Percentiles rank a stretch among this genome's conserved stretches.
Conservation (phyloP, 2,113 vertebrate genomes). For the Dolichallabes microphthalmus region DNA sequence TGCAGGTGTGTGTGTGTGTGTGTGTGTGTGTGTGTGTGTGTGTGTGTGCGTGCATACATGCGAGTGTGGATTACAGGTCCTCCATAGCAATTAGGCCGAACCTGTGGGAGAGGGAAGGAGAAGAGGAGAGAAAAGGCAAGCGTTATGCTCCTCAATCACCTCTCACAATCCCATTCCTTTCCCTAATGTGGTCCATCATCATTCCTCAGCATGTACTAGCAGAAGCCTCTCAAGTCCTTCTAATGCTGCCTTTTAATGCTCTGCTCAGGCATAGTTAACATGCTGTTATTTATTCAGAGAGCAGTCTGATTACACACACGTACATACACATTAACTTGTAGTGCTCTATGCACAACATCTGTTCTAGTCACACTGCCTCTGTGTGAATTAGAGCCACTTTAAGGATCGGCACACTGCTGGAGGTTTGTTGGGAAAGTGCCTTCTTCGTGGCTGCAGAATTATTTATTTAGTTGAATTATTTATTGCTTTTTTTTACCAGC, state of each 20-base stretch:
- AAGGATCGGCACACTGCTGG: conserved; percentile 17
- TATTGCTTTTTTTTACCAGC: conserved; percentile 10
- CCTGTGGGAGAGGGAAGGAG: conserved; percentile 40
- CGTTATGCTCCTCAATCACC: conserved; percentile 52
- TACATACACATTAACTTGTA: conserved; percentile 74
- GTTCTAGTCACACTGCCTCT: conserved; percentile 81
- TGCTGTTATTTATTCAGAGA: conserved; percentile 74
- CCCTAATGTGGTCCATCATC: conserved; percentile 65
- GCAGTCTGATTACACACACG: conserved; percentile 60
- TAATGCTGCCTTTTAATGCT: conserved; percentile 72
- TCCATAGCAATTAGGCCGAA: conserved; percentile 57
- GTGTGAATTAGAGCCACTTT: conserved; percentile 78
- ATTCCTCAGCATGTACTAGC: conserved; percentile 59
- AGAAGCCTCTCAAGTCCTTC: conserved; percentile 67
- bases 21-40: conserved; percentile 37
- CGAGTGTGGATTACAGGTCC: conserved; percentile 43
- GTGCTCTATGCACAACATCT: conserved; percentile 79
- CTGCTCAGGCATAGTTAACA: conserved; percentile 76
- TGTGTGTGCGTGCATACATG: conserved; percentile 33
- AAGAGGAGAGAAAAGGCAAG: conserved; percentile 44
- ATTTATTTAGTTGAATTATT: conserved; percentile 28
- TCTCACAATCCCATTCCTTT: conserved; percentile 59
- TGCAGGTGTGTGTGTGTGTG: conserved; percentile 35
- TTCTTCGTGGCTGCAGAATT: conserved; percentile 12
- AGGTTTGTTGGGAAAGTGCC: conserved; percentile 11